Evolutionary conservation across 2,797 vertebrate genomes (phyloP), one percentile per base, ranked within the genome.

Genomic region (Falco cherrug): DNA sequence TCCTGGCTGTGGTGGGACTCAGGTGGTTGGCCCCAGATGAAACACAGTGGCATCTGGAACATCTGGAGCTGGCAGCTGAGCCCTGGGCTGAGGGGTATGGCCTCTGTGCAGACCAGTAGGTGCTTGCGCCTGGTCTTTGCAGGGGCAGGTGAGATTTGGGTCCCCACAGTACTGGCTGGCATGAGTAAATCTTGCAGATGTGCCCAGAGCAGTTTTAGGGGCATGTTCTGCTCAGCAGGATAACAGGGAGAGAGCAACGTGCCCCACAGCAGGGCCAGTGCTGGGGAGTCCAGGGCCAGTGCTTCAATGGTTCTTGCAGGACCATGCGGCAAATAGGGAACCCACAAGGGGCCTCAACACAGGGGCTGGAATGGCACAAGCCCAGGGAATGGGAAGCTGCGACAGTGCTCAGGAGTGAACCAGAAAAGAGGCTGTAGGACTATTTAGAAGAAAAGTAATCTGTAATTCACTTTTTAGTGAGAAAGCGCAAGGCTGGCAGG

Each of bases 261-360:
- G 59, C 5, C 33, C 28, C 0, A 1, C 18, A 24, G 41, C 70
- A 31, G 37, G 26, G 15, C 37, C 43, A 35, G 56, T 1, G 3
- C 31, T 29, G 37, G 21, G 8, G 33, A 41, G 37, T 31, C 77
- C 33, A 2, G 8, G 16, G 13, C 41, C 37, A 35, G 11, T 48
- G 37, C 39, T 75, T 68, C 29, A 26, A 18, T 41, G 53, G 22
- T 10, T 84, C n/a, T 45, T 84, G 53, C 25, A 53, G 50, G 57
- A 53, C 31, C 2, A 0, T 37, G 31, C 45, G 51, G 67, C 19
- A 60, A 41, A 39, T 0, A 0, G 41, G 18, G 56, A n/a, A 47
- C n/a, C 35, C 2, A 2, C 0, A 0, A 86, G 64, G 13, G 31
- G 4, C 54, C 22, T 65, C 0, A 2, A 6, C 2, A 1, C 10